Evolutionary conservation across 2,797 vertebrate species (phyloP), one percentile per base, ranked within the genome.

Genomic region (Argyrosomus regius): DNA sequence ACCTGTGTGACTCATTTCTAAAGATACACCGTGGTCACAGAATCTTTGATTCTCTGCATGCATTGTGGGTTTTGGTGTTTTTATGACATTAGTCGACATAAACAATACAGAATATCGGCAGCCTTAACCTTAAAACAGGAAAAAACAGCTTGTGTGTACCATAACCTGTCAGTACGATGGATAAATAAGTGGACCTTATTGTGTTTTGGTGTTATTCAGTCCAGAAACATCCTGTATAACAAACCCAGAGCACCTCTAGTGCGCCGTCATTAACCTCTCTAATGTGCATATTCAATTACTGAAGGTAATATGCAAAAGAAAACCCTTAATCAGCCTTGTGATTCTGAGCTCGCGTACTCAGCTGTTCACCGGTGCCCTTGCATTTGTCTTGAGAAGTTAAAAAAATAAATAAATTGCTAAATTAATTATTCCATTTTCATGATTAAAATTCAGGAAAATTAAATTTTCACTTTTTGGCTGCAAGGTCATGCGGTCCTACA

Each of bases 351-450:
- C 35, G 12, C 45, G 18, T 66, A 16, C 58, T 64, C 49, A 18
- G 2, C 18, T 41, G 12, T 48, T 75, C 41, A 41, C 10, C 9
- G 4, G 4, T 56, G 69, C 46, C 76, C 60, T 81, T 75, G 63
- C 41, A 46, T 81, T 85, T 67, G 61, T 85, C 57, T 70, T 71
- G 62, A 72, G 31, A 69, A 70, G 22, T 70, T 41, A 45, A 31
- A 56, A 24, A 22, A 70, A 66, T 41, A 22, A 63, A 13, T 72
- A 45, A 60, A n/a, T 14, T 45, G 41, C 39, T 8, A 56, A 68
- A 75, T 77, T 68, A 76, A 80, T 87, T 70, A 80, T 87, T 82
- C 86, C 62, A 85, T 91, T 90, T 88, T 35, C 66, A 52, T 85
- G 63, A 87, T 89, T 88, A 80, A 78, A 85, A 71, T 86, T 77